Percentiles rank a stretch among this genome's conserved stretches.
Evolutionary conservation across 1,140 invertebrate genomes (phyloP).

Genomic region (Scaptomyza graminum): DNA sequence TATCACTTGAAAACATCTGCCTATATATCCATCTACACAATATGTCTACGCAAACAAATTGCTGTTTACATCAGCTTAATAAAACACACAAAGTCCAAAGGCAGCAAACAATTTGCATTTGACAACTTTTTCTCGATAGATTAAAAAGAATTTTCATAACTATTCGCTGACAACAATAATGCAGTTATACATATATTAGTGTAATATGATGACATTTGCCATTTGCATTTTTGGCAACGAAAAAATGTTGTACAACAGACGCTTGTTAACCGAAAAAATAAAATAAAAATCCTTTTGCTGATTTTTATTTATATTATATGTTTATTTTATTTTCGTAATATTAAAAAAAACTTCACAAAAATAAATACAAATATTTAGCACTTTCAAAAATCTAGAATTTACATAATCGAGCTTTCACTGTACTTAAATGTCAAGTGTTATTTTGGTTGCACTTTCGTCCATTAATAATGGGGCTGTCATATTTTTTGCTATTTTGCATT

Average conservation of each 20-base stretch:
- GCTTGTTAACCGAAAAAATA: too few relatives aligned
- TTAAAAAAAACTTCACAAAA: too few relatives aligned
- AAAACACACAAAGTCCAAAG: constrained; percentile 11
- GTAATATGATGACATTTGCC: constrained; percentile 40
- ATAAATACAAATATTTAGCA: too few relatives aligned
- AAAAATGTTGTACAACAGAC: neutral
- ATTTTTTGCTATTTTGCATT: neutral
- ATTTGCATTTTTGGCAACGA: constrained; percentile 49
- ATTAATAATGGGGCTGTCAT: constrained; percentile 22
- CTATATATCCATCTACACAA: neutral
- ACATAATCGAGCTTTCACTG: too few relatives aligned
- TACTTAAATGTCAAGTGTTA: constrained; percentile 5
- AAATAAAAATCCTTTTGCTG: too few relatives aligned
- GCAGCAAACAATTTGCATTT: constrained; percentile 14
- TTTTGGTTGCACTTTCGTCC: constrained; percentile 5
- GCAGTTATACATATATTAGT: neutral
- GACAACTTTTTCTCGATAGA: constrained; percentile 24
- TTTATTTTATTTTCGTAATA: too few relatives aligned
- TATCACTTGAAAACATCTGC: constrained; percentile 41
- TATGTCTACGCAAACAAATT: constrained; percentile 11
- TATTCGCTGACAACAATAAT: constrained; percentile 2
- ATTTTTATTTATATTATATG: too few relatives aligned
- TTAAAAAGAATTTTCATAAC: neutral
- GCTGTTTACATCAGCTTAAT: constrained; percentile 14
- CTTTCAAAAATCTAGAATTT: too few relatives aligned